These are phyloP conservation scores for Chydorus sphaericus DNA, from an alignment of 2,888 invertebrate species.

Conservation along the genomic window DNA sequence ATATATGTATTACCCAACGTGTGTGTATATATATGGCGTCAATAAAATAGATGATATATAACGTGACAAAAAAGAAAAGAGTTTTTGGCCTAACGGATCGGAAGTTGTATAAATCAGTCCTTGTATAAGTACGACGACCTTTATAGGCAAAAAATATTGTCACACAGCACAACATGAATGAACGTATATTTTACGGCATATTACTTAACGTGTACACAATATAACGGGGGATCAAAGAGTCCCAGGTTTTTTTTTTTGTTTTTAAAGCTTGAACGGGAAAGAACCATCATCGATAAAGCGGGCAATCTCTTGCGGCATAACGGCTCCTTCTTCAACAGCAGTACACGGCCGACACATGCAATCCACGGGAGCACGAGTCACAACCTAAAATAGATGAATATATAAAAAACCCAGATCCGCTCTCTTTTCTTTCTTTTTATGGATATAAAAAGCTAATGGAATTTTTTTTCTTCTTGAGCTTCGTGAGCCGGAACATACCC, in stretches of 20 bases:
- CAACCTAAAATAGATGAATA: constrained; percentile 40
- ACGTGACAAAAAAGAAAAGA: too few species aligned
- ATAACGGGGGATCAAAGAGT: too few species aligned
- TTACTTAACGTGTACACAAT: too few species aligned
- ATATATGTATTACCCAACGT: background rate
- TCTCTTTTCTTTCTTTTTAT: background rate
- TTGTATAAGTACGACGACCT: too few species aligned
- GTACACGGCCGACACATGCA: constrained; percentile 91
- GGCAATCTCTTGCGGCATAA: constrained; percentile 78
- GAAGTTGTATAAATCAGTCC: too few species aligned
- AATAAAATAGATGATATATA: constrained; percentile 2
- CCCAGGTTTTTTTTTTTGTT: background rate
- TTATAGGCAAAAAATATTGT: too few species aligned
- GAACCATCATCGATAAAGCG: constrained; percentile 63
- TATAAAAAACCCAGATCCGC: background rate
- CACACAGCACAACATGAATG: too few species aligned
- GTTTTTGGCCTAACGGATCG: too few species aligned
- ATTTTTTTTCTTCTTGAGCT: background rate
- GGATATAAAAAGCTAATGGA: background rate
- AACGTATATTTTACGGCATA: too few species aligned
- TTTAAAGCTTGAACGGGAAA: constrained; percentile 13
- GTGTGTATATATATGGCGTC: constrained; percentile 5
- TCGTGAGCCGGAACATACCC: constrained; percentile 37
- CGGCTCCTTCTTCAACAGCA: constrained; percentile 68
- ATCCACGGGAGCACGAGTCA: constrained; percentile 81